Conservation (phyloP, 2,888 invertebrate species). For the Apeira syringaria region DNA sequence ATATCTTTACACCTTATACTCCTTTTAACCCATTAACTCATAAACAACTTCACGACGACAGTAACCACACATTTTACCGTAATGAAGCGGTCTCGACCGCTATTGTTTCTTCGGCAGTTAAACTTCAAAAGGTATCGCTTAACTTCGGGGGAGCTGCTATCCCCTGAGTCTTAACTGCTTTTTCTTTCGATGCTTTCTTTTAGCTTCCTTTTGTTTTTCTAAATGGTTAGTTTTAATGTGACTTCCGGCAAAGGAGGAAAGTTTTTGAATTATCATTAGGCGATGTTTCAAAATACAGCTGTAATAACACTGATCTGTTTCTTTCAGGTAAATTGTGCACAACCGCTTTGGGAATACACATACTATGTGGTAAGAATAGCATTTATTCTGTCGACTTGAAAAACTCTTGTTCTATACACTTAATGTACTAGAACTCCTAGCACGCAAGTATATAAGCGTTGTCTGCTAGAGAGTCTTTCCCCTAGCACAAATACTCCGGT, state of each 20-base stretch:
- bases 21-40: conserved; percentile 4
- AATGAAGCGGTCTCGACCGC: conserved; percentile 22
- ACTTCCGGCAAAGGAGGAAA: conserved; percentile 1
- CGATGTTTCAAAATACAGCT: conserved; percentile 5
- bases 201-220: conserved; percentile 12
- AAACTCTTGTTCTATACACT: too few relatives aligned
- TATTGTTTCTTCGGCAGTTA: conserved; percentile 18
- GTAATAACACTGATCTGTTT: conserved; percentile 11
- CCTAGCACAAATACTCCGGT: too few relatives aligned
- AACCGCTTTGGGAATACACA: conserved; percentile 1
- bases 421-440: too few relatives aligned
- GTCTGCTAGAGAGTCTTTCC: too few relatives aligned
- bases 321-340: conserved; percentile 14
- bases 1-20: neutral
- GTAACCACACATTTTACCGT: conserved; percentile 14
- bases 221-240: conserved; percentile 17
- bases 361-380: too few relatives aligned
- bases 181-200: conserved; percentile 1
- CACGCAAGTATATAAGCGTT: too few relatives aligned
- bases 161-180: conserved; percentile 5
- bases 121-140: conserved; percentile 19
- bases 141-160: conserved; percentile 2
- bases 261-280: too few relatives aligned
- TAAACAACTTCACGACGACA: conserved; percentile 9
- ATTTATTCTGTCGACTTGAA: too few relatives aligned